Evolutionary conservation across 1,140 invertebrate species (phyloP), one percentile per base, ranked within the genome.

Genomic region (Nephila pilipes): DNA sequence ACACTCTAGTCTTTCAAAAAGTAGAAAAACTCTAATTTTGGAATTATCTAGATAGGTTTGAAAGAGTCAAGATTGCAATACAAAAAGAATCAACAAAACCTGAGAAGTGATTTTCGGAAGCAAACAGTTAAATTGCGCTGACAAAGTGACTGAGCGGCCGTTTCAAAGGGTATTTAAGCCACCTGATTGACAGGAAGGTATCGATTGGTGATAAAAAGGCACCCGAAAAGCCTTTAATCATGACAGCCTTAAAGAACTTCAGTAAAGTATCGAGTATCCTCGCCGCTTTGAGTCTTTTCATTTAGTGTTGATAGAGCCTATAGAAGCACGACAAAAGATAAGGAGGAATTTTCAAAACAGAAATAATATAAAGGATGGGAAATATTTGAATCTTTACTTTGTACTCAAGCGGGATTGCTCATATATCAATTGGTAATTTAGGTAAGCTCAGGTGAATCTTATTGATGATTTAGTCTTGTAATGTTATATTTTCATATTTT

Each of bases 201-300:
- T 75, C 29, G 69, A 75, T 75, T 32, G 25, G 16, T 29, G 29
- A 36, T 18, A 32, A 75, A 25, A 75, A 75, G 69, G 29, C 69
- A 6, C 18, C 69, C 69, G 69, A 25, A 75, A 75, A 36, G 69
- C 69, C 29, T 75, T 32, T 75, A 75, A 75, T 75, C 69, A 75
- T 22, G 69, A 16, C 29, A 14, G 29, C 32, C 2, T 12, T 29
- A 25, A 65, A 65, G 63, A 25, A 65, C n/a, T 36, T 32, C 14
- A 32, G 29, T 5, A 75, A 29, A 6, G 69, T 2, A 32, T 75
- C 25, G 32, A 32, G 29, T 75, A 75, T 75, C 69, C 32, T 75
- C 36, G 16, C 18, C 16, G 58, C 25, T 65, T 25, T 75, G 25
- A 75, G 32, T 16, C 25, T 36, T 29, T 75, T 75, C 65, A 75